phyloP scores from a whole-genome alignment of 1,140 invertebrate species.

The Zaprionus capensis region DNA sequence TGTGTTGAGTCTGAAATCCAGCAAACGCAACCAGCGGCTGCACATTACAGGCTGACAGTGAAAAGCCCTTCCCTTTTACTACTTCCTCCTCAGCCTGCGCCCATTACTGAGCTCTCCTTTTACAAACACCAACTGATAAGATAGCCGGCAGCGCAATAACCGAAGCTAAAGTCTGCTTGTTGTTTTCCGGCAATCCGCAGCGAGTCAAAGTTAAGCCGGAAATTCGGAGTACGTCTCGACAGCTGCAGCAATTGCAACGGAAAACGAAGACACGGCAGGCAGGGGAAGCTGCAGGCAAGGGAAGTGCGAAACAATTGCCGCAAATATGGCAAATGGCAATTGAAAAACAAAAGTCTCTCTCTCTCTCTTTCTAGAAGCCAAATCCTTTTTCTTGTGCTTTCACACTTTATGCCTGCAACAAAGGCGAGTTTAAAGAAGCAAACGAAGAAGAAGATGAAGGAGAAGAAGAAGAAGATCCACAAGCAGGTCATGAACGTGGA shows the following conservation, averaged over 20 bases:
- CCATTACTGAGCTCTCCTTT: not conserved
- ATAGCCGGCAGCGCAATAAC: conserved; percentile 52
- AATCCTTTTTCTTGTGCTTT: conserved; percentile 63
- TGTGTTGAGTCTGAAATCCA: not conserved
- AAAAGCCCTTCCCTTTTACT: conserved; percentile 20
- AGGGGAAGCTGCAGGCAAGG: not conserved
- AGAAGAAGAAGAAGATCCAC: conserved; percentile 21
- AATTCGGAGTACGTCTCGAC: conserved; percentile 17
- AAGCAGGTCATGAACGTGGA: conserved; percentile 43
- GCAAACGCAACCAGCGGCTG: not conserved
- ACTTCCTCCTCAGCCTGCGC: not conserved
- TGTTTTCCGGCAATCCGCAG: conserved; percentile 7
- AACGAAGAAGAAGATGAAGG: conserved; percentile 14
- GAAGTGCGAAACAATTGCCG: conserved; percentile 62
- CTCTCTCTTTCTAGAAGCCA: conserved; percentile 19
- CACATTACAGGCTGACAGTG: conserved; percentile 60
- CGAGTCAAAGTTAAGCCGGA: conserved; percentile 51
- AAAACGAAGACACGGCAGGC: conserved; percentile 12
- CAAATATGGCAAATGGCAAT: conserved; percentile 80
- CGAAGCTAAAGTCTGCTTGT: conserved; percentile 48
- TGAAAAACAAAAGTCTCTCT: conserved; percentile 75
- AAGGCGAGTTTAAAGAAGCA: conserved; percentile 40
- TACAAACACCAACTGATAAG: conserved; percentile 46
- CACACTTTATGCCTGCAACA: conserved; percentile 61
- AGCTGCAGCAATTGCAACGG: conserved; percentile 55